Conservation (phyloP, 2,113 vertebrate genomes). For the Natator depressus region DNA sequence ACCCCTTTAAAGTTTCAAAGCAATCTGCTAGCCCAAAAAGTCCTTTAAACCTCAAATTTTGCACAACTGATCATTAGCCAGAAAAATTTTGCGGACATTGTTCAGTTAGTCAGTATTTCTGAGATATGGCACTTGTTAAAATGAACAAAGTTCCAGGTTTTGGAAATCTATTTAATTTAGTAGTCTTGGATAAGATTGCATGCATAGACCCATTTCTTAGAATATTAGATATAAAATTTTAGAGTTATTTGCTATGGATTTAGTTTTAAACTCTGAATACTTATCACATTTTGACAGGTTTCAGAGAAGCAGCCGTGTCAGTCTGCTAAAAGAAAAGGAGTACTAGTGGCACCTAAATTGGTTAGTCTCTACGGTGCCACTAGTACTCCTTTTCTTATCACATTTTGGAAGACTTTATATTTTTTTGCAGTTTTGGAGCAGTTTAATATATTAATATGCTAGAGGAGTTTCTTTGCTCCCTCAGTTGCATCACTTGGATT, state of each 20-base stretch:
- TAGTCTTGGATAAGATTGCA: neutral
- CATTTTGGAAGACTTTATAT: neutral
- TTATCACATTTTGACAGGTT: neutral
- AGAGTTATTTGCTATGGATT: neutral
- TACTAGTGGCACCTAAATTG: too few relatives aligned
- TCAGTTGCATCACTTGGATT: neutral
- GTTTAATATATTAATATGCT: fast-evolving
- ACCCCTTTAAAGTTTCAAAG: neutral
- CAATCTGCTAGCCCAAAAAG: neutral
- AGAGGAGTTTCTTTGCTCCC: neutral
- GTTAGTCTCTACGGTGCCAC: too few relatives aligned
- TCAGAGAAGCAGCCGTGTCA: too few relatives aligned
- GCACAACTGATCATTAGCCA: neutral
- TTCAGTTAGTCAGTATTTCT: neutral
- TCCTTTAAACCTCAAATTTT: neutral
- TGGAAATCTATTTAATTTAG: neutral
- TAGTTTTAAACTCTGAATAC: neutral
- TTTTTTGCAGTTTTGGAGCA: neutral
- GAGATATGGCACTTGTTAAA: neutral
- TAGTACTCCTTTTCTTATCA: neutral
- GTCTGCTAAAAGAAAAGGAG: too few relatives aligned
- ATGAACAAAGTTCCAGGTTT: neutral
- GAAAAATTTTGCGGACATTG: neutral
- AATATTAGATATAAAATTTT: neutral
- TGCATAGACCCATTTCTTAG: neutral